Evolutionary conservation across 2,888 invertebrate species (phyloP).

Genomic region (Lasioglossum zephyrum): DNA sequence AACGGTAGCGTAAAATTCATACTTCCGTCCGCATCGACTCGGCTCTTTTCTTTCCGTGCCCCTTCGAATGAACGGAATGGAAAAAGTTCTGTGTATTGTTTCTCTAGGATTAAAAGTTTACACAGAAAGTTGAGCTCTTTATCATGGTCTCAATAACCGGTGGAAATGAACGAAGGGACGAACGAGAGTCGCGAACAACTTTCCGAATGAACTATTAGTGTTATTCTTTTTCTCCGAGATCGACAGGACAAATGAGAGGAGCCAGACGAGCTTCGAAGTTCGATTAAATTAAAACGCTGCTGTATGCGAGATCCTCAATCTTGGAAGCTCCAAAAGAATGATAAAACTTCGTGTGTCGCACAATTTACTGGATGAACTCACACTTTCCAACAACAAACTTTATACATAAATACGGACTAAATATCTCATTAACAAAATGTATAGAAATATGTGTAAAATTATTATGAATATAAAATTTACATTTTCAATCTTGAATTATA

Average conservation of each 20-base stretch:
- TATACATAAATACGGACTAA: too few relatives aligned
- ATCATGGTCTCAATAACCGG: slow-evolving; percentile 3
- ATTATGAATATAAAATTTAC: too few relatives aligned
- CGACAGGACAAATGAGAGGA: neutral
- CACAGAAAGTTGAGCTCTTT: neutral
- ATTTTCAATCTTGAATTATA: too few relatives aligned
- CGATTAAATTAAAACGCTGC: neutral
- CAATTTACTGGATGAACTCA: neutral
- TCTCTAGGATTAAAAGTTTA: slow-evolving; percentile 2
- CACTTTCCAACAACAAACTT: too few relatives aligned
- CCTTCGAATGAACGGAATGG: neutral
- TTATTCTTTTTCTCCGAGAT: neutral
- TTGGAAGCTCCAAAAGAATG: neutral
- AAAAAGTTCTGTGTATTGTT: slow-evolving; percentile 1
- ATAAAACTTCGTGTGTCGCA: neutral
- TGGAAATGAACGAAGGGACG: neutral
- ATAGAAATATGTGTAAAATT: too few relatives aligned
- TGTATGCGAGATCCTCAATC: neutral
- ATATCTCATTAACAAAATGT: too few relatives aligned
- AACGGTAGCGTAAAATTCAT: neutral
- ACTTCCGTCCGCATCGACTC: neutral
- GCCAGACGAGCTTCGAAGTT: neutral
- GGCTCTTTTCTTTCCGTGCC: neutral
- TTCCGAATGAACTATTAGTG: neutral
- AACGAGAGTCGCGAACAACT: neutral